Percentiles rank a stretch among this genome's conserved stretches.
Evolutionary conservation across 2,888 invertebrate genomes (phyloP).

Genomic region (Caenorhabditis drosophilae): DNA sequence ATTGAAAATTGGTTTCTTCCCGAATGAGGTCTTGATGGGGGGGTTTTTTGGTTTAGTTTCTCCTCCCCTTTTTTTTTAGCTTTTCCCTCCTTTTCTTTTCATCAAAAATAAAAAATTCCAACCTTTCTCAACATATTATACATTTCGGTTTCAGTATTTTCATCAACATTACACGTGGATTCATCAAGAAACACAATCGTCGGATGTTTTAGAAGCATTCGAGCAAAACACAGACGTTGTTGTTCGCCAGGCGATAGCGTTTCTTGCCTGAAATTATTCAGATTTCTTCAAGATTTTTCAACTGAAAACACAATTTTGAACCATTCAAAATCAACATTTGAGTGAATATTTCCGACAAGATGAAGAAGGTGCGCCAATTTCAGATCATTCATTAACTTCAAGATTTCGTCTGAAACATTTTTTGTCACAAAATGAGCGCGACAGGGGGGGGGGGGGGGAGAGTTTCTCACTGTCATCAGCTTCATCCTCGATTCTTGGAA

Average conservation of each 20-base stretch:
- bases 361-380: conserved; percentile 64
- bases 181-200: conserved; percentile 82
- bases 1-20: too few relatives aligned
- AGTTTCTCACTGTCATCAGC: too few relatives aligned
- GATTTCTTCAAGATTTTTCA: background rate
- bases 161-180: conserved; percentile 82
- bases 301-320: conserved; percentile 51
- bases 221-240: conserved; percentile 90
- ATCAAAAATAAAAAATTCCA: conserved; percentile 3
- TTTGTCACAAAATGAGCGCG: conserved; percentile 1
- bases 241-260: conserved; percentile 95
- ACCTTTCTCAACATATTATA: conserved; percentile 42
- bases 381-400: conserved; percentile 68
- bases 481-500: conserved; percentile 21
- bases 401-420: conserved; percentile 49
- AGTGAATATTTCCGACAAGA: conserved; percentile 69
- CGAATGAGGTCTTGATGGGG: too few relatives aligned
- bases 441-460: too few relatives aligned
- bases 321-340: conserved; percentile 72
- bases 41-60: too few relatives aligned
- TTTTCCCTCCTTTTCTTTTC: too few relatives aligned
- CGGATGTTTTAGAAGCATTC: conserved; percentile 85
- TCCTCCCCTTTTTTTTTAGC: too few relatives aligned
- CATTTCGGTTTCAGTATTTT: conserved; percentile 38
- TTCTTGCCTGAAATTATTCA: conserved; percentile 72